A percentile compares a stretch with the other conserved stretches of the same genome.
These are phyloP conservation scores for Petromus typicus DNA, from an alignment of 2,113 vertebrate genomes.

Conservation along the genomic window DNA sequence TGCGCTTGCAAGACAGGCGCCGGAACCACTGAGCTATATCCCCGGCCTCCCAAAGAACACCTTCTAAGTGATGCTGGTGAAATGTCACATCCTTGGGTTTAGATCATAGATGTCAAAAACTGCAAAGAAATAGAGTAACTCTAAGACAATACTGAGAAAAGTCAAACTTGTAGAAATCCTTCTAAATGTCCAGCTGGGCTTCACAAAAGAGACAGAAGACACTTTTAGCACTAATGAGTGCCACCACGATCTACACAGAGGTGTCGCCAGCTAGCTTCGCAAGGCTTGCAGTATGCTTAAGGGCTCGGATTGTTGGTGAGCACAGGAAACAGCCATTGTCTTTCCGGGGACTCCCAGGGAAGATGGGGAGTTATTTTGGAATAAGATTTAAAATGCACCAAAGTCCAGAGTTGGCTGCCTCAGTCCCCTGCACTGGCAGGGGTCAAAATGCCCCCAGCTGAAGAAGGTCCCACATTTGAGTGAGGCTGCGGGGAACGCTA, in stretches of 20 bases:
- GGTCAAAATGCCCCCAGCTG: neutral
- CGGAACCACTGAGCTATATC: neutral
- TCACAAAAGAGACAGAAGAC: neutral
- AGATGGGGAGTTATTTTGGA: constrained; percentile 43
- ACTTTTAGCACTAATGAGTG: neutral
- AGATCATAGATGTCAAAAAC: constrained; percentile 2
- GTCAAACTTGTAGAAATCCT: neutral
- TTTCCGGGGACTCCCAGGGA: neutral
- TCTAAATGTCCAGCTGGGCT: neutral
- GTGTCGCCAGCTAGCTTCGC: neutral
- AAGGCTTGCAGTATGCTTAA: neutral
- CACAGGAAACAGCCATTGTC: neutral
- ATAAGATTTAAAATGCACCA: constrained; percentile 9
- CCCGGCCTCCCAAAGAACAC: neutral
- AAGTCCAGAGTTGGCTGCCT: constrained; percentile 16
- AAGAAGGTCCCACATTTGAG: neutral
- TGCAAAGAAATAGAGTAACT: neutral
- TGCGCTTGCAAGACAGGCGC: too few species aligned
- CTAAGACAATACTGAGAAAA: neutral
- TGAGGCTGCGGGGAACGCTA: too few species aligned
- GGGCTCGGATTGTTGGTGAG: neutral
- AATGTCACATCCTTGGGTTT: neutral
- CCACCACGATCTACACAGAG: neutral
- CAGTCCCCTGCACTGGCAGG: neutral
- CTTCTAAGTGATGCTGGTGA: neutral